Percentiles rank a stretch among this genome's conserved stretches.
Evolutionary conservation across 2,113 vertebrate genomes (phyloP).

Genomic region (Sebastes schlegelii): DNA sequence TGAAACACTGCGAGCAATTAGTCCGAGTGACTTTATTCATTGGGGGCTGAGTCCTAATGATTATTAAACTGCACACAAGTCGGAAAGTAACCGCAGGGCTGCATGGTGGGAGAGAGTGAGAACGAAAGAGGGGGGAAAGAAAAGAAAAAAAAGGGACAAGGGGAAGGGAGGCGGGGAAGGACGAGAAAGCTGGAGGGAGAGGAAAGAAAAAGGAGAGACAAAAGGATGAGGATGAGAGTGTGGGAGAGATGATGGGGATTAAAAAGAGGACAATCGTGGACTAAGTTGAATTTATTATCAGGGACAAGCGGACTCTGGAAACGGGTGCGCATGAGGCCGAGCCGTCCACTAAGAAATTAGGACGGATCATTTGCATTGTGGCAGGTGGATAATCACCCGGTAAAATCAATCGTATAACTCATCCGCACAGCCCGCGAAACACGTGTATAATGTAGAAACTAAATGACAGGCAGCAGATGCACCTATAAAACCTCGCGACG

Average conservation of each 20-base stretch:
- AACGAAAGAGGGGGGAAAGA: background rate
- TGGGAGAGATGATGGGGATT: constrained; percentile 71
- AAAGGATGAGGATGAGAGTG: constrained; percentile 58
- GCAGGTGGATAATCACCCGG: constrained; percentile 70
- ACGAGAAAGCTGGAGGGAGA: constrained; percentile 52
- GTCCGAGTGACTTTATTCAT: constrained; percentile 85
- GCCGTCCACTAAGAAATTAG: constrained; percentile 58
- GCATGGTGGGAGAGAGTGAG: constrained; percentile 42
- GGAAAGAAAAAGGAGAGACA: constrained; percentile 44
- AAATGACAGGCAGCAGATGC: constrained; percentile 65
- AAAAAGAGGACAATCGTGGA: constrained; percentile 56
- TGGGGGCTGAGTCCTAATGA: constrained; percentile 78
- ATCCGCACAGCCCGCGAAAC: constrained; percentile 41
- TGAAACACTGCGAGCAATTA: constrained; percentile 82
- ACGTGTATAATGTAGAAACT: constrained; percentile 51
- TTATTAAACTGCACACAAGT: constrained; percentile 83
- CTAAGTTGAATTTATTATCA: constrained; percentile 38
- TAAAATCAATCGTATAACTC: constrained; percentile 63
- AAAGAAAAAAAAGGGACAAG: constrained; percentile 19
- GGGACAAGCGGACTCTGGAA: constrained; percentile 38
- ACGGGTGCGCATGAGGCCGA: constrained; percentile 32
- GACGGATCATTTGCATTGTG: constrained; percentile 62
- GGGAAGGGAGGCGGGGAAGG: constrained; percentile 22
- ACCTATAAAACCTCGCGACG: constrained; percentile 59
- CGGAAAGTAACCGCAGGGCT: constrained; percentile 71